Base-by-base conservation (phyloP, 1,140 invertebrate genomes). In the Drosophila miranda region DNA sequence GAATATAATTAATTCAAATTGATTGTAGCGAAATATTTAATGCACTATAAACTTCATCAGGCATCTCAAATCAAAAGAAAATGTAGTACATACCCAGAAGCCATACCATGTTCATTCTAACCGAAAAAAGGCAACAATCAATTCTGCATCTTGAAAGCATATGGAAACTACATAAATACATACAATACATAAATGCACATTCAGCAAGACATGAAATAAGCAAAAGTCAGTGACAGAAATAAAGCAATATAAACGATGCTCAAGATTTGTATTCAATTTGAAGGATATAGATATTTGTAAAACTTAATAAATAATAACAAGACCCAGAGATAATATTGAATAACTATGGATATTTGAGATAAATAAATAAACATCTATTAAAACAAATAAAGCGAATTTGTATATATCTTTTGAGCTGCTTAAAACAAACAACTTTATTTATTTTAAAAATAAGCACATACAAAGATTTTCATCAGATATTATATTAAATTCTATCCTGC, bases 331-430 rank as follows among this genome's bases (percentile, higher is more conserved):
- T 50, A 38, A 61, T 28, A 66, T 58, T 66, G 49, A 74, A 72
- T 49, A 61, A 60, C 54, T 54, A 54, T 75, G 54, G 16, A 50
- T 58, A 66, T 51, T 66, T 66, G 53, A 54, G 42, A 51, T 58
- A 58, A 64, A 75, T 75, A 75, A 75, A 67, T 75, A 74, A 83
- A 63, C 68, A 61, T 79, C 64, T 70, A 84, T 52, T 75, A 53
- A 84, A 84, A 52, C 7, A 53, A 54, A 30, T 0, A 6, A 19
- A 9, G n/a, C n/a, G 19, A 7, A 43, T 0, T 3, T 19, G 1
- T 16, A 0, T 52, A 8, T 34, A n/a, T 9, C 1, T 19, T 16
- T 62, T 0, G 6, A 16, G n/a, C 7, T 14, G 1, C 5, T 21
- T 28, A 23, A 16, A 38, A 13, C 28, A 2, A 30, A 34, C 19